Percentiles rank a stretch among this genome's conserved stretches.
Conservation (phyloP, 2,888 invertebrate genomes). For the Hypselothyrea guttata region DNA sequence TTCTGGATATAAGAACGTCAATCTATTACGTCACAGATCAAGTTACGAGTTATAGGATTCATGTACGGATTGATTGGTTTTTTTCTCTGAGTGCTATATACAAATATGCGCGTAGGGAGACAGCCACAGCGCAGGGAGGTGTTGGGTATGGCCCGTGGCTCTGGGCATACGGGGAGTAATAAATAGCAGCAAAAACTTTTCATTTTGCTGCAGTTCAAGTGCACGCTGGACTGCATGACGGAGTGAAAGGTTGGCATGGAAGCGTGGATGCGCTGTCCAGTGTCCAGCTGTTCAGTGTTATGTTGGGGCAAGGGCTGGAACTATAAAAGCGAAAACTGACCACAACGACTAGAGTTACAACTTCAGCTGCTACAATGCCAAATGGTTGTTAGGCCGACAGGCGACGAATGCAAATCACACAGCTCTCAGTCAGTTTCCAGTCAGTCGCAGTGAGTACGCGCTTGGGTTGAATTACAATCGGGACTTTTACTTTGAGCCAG, state of each 20-base stretch:
- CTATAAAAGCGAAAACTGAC: constrained; percentile 10
- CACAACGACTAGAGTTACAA: constrained; percentile 4
- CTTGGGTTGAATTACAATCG: constrained; percentile 45
- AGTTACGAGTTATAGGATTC: too few species aligned
- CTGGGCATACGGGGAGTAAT: constrained; percentile 35
- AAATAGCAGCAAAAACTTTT: constrained; percentile 51
- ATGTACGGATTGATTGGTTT: too few species aligned
- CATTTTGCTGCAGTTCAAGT: constrained; percentile 36
- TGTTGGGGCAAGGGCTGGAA: background rate
- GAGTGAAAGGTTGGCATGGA: constrained; percentile 40
- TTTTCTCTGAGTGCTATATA: too few species aligned
- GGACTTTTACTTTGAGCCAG: constrained; percentile 62
- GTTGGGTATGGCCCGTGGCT: background rate
- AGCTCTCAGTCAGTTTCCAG: constrained; percentile 4
- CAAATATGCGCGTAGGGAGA: background rate
- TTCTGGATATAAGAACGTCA: too few species aligned
- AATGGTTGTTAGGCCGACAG: constrained; percentile 33
- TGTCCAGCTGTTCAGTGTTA: background rate
- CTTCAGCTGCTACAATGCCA: constrained; percentile 20
- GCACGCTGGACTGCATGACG: constrained; percentile 48
- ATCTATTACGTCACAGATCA: too few species aligned
- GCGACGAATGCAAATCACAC: constrained; percentile 57
- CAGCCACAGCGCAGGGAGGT: background rate
- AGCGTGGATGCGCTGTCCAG: constrained; percentile 16
- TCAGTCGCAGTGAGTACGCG: too few species aligned